phyloP scores from a whole-genome alignment of 2,113 vertebrate genomes.

The Syrmaticus mikado region DNA sequence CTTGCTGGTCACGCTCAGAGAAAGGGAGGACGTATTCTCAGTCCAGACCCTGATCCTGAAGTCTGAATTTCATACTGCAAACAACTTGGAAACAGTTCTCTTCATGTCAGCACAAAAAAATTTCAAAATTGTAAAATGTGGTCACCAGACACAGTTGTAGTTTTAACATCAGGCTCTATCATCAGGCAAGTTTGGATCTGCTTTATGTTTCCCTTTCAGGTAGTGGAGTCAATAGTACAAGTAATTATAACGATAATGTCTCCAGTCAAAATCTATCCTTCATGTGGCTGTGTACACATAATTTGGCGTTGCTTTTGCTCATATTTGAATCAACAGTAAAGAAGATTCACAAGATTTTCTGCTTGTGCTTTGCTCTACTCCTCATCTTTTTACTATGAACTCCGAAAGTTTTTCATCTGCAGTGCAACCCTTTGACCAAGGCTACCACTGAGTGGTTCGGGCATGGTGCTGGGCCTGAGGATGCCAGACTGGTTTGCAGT shows the following conservation, averaged over 20 bases:
- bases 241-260: background rate
- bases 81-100: slow-evolving; percentile 54
- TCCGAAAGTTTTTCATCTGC: background rate
- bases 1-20: background rate
- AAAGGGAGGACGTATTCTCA: background rate
- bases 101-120: slow-evolving; percentile 29
- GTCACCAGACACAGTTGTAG: slow-evolving; percentile 24
- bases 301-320: background rate
- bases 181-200: slow-evolving; percentile 3
- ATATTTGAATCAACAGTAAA: background rate
- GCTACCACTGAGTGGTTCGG: background rate
- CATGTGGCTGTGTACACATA: fast-evolving
- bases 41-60: background rate
- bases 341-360: background rate
- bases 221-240: slow-evolving; percentile 14
- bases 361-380: background rate
- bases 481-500: background rate
- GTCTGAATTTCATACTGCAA: slow-evolving; percentile 25
- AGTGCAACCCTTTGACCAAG: background rate
- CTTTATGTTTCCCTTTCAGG: slow-evolving; percentile 58
- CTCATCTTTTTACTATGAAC: background rate
- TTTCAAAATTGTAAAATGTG: slow-evolving; percentile 61
- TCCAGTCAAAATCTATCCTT: background rate
- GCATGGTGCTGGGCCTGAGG: background rate
- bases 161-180: slow-evolving; percentile 5